Evolutionary conservation across 1,140 invertebrate species (phyloP).

Genomic region (Bradysia coprophila): DNA sequence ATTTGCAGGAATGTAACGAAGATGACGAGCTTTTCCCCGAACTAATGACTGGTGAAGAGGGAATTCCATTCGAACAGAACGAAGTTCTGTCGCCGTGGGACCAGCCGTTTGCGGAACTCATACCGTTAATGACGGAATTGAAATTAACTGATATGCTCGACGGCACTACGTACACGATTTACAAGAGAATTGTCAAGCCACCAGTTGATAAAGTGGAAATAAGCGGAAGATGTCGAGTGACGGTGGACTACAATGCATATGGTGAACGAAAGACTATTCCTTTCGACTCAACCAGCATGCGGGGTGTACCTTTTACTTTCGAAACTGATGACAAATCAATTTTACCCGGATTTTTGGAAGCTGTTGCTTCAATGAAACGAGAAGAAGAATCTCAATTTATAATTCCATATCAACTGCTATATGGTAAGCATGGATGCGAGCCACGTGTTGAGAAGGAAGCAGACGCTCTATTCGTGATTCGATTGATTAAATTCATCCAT

Average conservation of each 20-base stretch:
- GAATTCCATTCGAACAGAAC: background rate
- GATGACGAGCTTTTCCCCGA: background rate
- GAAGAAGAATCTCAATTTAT: background rate
- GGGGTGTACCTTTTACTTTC: background rate
- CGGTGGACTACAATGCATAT: background rate
- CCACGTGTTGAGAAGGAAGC: background rate
- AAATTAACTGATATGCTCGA: background rate
- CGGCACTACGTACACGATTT: background rate
- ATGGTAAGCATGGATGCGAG: background rate
- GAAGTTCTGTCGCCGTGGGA: background rate
- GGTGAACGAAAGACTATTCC: background rate
- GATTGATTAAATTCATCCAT: background rate
- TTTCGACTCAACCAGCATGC: background rate
- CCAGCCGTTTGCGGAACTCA: background rate
- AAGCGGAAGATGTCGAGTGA: background rate
- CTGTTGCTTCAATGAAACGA: background rate
- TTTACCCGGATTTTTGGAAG: background rate
- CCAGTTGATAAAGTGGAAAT: background rate
- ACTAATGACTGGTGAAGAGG: background rate
- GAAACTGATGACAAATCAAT: background rate
- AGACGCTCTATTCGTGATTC: background rate
- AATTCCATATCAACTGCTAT: background rate
- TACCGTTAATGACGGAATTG: background rate
- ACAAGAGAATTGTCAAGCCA: background rate
- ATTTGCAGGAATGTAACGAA: background rate